Evolutionary conservation across 1,140 invertebrate species (phyloP), one percentile per base, ranked within the genome.

Genomic region (Aricia agestis): DNA sequence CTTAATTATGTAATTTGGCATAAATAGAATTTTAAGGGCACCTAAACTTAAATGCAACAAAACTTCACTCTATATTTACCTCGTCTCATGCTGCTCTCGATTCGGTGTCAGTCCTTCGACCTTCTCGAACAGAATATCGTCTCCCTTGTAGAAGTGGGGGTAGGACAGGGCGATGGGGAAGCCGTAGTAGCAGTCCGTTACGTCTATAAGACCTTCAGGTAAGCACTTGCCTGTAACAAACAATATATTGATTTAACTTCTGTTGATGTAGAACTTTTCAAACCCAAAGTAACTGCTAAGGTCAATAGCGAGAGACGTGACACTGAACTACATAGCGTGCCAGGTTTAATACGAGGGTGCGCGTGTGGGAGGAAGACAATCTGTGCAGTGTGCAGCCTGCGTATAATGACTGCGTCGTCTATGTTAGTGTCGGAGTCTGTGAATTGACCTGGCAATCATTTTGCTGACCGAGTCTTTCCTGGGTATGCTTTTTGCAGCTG

Each of bases 161-260:
- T 96, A 96, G n/a, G 97, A 97, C 0, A 97, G 84, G 0, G 96
- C 95, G 57, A 97, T 97, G 0, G 96, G 96, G 82, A 97, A 97
- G 4, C 96, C 96, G 77, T 97, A 97, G 82, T 97, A 97, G 77
- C 96, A 97, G 72, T 95, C 94, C 0, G 94, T 94, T 11, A 97
- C 96, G 77, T 97, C 96, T 6, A 96, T 93, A 1, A 97, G 79
- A 2, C 96, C 96, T 31, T 92, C 81, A n/a, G 93, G 93, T 18
- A 96, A 87, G 81, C 96, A 97, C 68, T 93, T 87, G 66, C 93
- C 94, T 92, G 81, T n/a, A 78, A 78, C 63, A 61, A 25, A 17
- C 59, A 58, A 61, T 18, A 66, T 10, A 17, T 25, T 25, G 7
- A 11, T 6, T 19, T 25, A 63, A 31, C 0, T 18, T 3, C 13